Conservation (phyloP, 2,113 vertebrate genomes). For the Poeciliopsis retropinna region DNA sequence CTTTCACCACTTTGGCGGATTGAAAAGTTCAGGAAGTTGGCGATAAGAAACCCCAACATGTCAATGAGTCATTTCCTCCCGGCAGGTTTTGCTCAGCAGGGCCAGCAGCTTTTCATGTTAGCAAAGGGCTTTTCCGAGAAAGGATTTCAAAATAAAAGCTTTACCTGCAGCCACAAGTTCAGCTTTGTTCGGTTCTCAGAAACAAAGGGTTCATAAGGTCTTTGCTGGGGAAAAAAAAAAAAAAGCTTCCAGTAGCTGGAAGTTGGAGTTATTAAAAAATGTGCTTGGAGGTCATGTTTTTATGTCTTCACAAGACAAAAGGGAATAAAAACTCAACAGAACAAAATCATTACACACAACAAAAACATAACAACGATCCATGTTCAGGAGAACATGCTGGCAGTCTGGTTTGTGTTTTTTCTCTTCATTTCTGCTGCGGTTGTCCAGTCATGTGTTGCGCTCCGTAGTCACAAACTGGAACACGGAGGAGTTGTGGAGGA, state of each 20-base stretch:
- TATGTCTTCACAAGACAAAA: not conserved
- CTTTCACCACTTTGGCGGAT: not conserved
- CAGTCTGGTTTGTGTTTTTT: not conserved
- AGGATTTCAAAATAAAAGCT: conserved; percentile 26
- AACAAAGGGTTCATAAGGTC: too few relatives aligned
- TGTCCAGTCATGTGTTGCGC: too few relatives aligned
- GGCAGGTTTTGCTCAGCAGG: not conserved
- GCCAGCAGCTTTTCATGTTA: not conserved
- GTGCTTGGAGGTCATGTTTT: not conserved
- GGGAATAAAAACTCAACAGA: not conserved
- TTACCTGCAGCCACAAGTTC: not conserved
- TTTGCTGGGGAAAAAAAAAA: not conserved
- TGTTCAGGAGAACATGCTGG: not conserved
- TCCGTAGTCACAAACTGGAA: not conserved
- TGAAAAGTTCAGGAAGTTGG: not conserved
- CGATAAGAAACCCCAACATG: not conserved
- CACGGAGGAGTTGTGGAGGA: not conserved
- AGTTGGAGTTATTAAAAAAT: not conserved
- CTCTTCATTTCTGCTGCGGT: not conserved
- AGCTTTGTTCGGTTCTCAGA: too few relatives aligned
- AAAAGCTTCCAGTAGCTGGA: not conserved
- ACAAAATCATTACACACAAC: not conserved
- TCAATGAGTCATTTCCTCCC: conserved; percentile 11
- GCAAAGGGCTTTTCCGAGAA: not conserved
- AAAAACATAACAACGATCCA: not conserved